Base-by-base conservation (phyloP, 2,113 vertebrate species). In the Pandion haliaetus region DNA sequence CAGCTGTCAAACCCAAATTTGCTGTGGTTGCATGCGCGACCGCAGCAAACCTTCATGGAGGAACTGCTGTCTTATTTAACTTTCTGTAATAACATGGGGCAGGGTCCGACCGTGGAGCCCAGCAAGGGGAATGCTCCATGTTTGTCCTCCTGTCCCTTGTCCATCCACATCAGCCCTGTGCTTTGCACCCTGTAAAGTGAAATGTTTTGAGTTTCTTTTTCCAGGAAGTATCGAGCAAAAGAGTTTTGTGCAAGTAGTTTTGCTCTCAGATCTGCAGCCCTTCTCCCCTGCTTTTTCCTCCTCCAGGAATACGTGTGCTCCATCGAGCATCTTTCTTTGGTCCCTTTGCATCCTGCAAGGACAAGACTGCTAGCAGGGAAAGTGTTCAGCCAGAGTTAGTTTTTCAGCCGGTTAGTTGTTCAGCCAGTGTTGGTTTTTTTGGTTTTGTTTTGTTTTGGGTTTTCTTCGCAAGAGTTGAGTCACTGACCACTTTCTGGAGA, bases 301-400 rank as follows among this genome's bases (percentile, higher is more conserved):
- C 36, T 49, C 10, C 0, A 4, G 40, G 45, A 45, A 10, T 6
- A 17, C 0, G 0, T 5, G 8, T 8, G 9, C 28, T 65, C 16
- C 40, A 21, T 17, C 0, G 3, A 58, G 49, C 28, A 4, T 10
- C 74, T 32, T 82, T 5, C 59, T 45, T 36, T 20, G 58, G 16
- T 59, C n/a, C 47, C 69, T 26, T 29, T 1, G 0, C 40, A 2
- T 44, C 50, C 24, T 14, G 17, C 74, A 29, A 47, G 25, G 67
- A 52, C 2, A 7, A 19, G 44, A 50, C 50, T 66, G 34, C 19
- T 28, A 17, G 66, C 42, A 18, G 50, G 54, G 26, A n/a, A 45
- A 67, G 19, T 26, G 69, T n/a, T 54, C 19, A 31, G 28, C 10
- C 9, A 8, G 2, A 45, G 45, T 12, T 8, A 26, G 19, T 1